A percentile compares a stretch with the other conserved stretches of the same genome.
These are phyloP conservation scores for Tipula unca DNA, from an alignment of 2,888 invertebrate genomes.

Conservation along the genomic window DNA sequence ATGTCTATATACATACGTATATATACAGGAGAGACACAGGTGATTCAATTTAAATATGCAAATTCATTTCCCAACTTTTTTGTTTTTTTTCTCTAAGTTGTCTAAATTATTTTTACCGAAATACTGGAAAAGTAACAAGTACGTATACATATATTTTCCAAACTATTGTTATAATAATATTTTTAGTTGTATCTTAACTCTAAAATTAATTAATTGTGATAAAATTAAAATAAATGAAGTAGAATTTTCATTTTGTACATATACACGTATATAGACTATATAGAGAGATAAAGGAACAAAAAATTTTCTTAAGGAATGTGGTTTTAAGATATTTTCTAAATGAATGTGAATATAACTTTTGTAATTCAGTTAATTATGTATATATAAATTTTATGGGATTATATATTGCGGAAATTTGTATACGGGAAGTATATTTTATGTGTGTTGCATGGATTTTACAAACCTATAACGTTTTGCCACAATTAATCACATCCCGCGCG, in stretches of 20 bases:
- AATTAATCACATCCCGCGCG: background rate
- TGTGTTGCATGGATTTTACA: background rate
- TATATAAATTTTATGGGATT: background rate
- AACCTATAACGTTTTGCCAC: background rate
- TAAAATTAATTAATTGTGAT: slow-evolving; percentile 8
- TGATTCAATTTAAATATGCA: background rate
- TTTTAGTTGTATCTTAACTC: background rate
- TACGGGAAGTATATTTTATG: background rate
- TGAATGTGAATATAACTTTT: background rate
- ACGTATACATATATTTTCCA: background rate
- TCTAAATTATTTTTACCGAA: background rate
- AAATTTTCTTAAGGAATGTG: background rate
- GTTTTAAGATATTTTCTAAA: background rate
- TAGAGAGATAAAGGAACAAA: background rate
- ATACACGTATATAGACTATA: too few species aligned
- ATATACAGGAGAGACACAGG: background rate
- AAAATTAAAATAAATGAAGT: slow-evolving; percentile 4
- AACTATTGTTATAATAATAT: background rate
- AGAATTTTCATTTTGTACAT: background rate
- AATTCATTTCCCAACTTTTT: background rate
- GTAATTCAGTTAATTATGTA: background rate
- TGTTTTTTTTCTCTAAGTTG: background rate
- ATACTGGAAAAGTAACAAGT: background rate
- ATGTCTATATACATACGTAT: background rate
- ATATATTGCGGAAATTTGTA: background rate